These are phyloP conservation scores for Chiloscyllium plagiosum DNA, from an alignment of 2,113 vertebrate genomes.

Conservation along the genomic window DNA sequence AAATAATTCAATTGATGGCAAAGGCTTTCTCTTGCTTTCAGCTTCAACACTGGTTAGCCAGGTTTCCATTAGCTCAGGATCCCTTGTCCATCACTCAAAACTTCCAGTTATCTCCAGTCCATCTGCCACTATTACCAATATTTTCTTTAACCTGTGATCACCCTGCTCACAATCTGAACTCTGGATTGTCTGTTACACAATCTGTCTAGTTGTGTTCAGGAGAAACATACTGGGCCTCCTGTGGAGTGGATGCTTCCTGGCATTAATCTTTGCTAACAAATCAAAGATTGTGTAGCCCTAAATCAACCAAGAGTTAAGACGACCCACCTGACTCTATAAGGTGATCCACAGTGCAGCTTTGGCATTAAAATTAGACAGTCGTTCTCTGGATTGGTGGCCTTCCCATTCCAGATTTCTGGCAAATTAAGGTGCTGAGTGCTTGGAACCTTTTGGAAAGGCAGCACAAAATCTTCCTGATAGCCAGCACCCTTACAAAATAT, in stretches of 20 bases:
- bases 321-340: background rate
- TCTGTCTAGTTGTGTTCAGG: background rate
- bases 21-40: background rate
- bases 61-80: background rate
- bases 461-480: background rate
- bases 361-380: background rate
- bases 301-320: background rate
- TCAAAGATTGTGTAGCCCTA: background rate
- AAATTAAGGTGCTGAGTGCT: background rate
- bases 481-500: too few relatives aligned
- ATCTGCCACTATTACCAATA: too few relatives aligned
- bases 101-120: too few relatives aligned
- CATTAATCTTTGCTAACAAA: background rate
- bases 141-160: background rate
- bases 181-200: too few relatives aligned
- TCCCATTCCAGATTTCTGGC: background rate
- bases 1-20: background rate
- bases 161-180: too few relatives aligned
- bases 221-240: background rate
- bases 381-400: background rate
- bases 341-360: background rate
- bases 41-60: background rate
- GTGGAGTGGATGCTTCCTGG: background rate
- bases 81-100: too few relatives aligned
- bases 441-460: background rate